These are phyloP conservation scores for Tragelaphus strepsiceros DNA, from an alignment of 2,113 vertebrate genomes.

Conservation along the genomic window DNA sequence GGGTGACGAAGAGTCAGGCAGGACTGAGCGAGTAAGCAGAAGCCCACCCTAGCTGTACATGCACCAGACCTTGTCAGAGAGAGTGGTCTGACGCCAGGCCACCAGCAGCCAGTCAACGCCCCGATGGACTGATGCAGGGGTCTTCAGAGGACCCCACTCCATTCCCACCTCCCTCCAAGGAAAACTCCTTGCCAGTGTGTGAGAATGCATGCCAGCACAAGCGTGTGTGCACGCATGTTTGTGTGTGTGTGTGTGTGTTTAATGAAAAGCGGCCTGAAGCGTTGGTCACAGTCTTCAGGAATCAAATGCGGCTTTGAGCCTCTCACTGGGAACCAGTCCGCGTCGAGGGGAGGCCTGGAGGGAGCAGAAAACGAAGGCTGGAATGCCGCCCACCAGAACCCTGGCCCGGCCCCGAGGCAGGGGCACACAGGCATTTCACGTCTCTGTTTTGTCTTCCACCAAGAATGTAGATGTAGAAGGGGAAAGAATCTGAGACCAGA, in stretches of 20 bases:
- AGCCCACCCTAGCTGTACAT: rapidly evolving
- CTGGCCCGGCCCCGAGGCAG: rapidly evolving
- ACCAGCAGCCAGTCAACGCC: not conserved
- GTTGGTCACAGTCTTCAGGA: not conserved
- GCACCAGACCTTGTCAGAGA: rapidly evolving
- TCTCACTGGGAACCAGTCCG: rapidly evolving
- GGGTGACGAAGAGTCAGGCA: not conserved
- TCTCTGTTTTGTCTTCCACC: not conserved
- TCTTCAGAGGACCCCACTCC: not conserved
- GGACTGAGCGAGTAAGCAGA: not conserved
- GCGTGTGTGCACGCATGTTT: too few species aligned
- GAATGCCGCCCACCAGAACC: rapidly evolving
- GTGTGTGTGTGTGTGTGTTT: not conserved
- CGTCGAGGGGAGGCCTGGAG: rapidly evolving
- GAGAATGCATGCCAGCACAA: rapidly evolving
- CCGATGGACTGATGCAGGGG: rapidly evolving
- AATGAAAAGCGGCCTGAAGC: not conserved
- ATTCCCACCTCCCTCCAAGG: not conserved
- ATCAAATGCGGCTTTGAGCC: rapidly evolving
- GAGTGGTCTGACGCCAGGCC: not conserved
- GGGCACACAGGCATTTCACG: rapidly evolving
- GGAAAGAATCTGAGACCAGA: not conserved
- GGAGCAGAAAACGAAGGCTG: rapidly evolving
- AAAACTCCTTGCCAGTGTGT: not conserved
- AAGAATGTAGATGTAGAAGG: not conserved